phyloP scores from a whole-genome alignment of 1,140 invertebrate species.

The Battus philenor region DNA sequence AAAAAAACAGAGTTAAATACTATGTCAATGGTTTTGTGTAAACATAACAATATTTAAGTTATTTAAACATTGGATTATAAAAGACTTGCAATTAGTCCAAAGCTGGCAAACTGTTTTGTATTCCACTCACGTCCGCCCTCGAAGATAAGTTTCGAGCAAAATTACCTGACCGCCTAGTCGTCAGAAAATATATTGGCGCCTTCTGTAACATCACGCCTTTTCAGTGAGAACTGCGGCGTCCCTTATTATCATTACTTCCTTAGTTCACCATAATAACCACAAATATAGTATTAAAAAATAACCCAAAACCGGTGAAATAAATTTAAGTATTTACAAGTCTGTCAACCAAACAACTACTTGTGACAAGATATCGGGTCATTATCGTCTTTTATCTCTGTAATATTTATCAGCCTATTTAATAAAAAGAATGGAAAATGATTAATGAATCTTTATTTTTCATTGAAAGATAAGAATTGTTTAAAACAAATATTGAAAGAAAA shows the following conservation, averaged over 20 bases:
- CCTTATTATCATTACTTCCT: slow-evolving; percentile 42
- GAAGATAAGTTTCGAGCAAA: slow-evolving; percentile 73
- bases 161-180: slow-evolving; percentile 72
- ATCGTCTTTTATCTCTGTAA: too few species aligned
- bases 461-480: slow-evolving; percentile 40
- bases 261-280: slow-evolving; percentile 45
- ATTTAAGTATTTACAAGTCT: too few species aligned
- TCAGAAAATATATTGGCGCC: slow-evolving; percentile 73
- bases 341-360: too few species aligned
- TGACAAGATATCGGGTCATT: too few species aligned
- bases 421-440: slow-evolving; percentile 16
- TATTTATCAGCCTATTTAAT: slow-evolving; percentile 2
- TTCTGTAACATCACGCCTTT: slow-evolving; percentile 34
- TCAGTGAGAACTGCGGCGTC: slow-evolving; percentile 17
- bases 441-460: slow-evolving; percentile 55
- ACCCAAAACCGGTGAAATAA: too few species aligned
- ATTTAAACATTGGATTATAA: slow-evolving; percentile 5
- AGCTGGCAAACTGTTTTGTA: slow-evolving; percentile 48
- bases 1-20: too few species aligned
- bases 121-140: slow-evolving; percentile 61
- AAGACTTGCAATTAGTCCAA: slow-evolving; percentile 67
- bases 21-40: too few species aligned
- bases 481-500: slow-evolving; percentile 55
- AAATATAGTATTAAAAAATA: too few species aligned
- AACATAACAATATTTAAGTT: not conserved